Evolutionary conservation across 2,888 invertebrate species (phyloP).

Genomic region (Tipula confusa): DNA sequence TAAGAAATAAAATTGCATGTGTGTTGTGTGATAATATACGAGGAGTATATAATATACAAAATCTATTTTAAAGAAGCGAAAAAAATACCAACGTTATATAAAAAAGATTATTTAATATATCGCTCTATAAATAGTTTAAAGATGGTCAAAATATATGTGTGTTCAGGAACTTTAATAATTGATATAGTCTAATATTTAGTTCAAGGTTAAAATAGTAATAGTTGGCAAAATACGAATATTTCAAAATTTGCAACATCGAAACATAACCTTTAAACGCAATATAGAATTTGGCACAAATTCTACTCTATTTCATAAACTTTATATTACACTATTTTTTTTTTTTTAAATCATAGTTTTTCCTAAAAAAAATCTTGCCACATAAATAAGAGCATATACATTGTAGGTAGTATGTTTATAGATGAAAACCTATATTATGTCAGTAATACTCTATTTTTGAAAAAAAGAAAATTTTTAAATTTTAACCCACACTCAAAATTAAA

Average conservation of each 20-base stretch:
- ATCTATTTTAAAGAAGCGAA: not conserved
- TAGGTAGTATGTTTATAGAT: not conserved
- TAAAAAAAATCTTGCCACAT: not conserved
- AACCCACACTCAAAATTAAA: constrained; percentile 4
- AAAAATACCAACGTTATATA: constrained; percentile 3
- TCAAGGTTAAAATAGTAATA: not conserved
- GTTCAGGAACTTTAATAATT: not conserved
- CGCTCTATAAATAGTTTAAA: not conserved
- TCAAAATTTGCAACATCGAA: not conserved
- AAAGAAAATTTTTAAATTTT: not conserved
- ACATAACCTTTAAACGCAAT: not conserved
- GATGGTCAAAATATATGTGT: not conserved
- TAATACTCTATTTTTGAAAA: not conserved
- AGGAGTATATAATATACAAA: not conserved
- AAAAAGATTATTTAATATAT: constrained; percentile 13
- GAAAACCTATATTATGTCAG: not conserved
- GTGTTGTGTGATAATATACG: constrained; percentile 20
- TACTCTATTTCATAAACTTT: not conserved
- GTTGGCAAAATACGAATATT: not conserved
- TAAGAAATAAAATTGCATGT: constrained; percentile 3
- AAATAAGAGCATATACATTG: not conserved
- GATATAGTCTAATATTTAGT: not conserved
- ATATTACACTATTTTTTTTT: not conserved
- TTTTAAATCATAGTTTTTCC: not conserved
- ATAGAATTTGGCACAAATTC: not conserved